Percentiles rank a stretch among this genome's conserved stretches.
phyloP scores from a whole-genome alignment of 2,888 invertebrate genomes.

The Agrypnus murinus region DNA sequence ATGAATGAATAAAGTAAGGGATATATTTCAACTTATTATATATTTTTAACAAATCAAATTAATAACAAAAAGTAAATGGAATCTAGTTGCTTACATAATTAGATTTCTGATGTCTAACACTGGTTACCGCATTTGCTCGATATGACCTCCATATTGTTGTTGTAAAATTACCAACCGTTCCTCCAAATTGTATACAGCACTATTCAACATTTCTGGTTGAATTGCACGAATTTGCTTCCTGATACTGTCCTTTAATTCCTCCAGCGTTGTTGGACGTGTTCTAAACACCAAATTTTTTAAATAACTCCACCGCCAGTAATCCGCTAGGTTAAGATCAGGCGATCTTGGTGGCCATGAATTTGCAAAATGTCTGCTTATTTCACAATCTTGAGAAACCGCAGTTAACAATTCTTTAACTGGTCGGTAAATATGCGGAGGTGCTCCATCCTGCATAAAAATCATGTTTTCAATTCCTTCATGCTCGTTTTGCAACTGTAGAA shows the following conservation, averaged over 20 bases:
- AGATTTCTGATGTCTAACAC: slow-evolving; percentile 3
- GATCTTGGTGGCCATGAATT: slow-evolving; percentile 14
- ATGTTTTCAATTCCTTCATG: too few species aligned
- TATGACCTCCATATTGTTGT: slow-evolving; percentile 11
- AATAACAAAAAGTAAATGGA: background rate
- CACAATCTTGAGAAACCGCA: too few species aligned
- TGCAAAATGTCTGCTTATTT: slow-evolving; percentile 16
- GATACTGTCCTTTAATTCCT: slow-evolving; percentile 1
- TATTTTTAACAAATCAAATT: slow-evolving; percentile 9
- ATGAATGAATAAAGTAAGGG: slow-evolving; percentile 3
- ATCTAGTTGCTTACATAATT: background rate
- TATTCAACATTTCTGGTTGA: background rate
- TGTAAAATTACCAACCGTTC: background rate
- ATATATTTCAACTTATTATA: background rate
- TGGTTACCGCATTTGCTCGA: slow-evolving; percentile 2
- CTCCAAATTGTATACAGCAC: background rate
- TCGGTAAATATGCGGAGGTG: too few species aligned
- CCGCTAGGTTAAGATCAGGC: slow-evolving; percentile 9
- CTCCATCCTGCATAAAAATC: too few species aligned
- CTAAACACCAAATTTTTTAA: slow-evolving; percentile 14
- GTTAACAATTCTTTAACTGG: too few species aligned
- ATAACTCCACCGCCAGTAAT: slow-evolving; percentile 12
- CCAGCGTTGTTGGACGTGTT: slow-evolving; percentile 10
- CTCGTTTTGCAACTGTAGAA: too few species aligned
- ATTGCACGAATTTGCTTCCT: background rate